Percentiles rank a stretch among this genome's conserved stretches.
These are phyloP conservation scores for Muscidifurax raptorellus DNA, from an alignment of 1,140 invertebrate species.

Conservation along the genomic window DNA sequence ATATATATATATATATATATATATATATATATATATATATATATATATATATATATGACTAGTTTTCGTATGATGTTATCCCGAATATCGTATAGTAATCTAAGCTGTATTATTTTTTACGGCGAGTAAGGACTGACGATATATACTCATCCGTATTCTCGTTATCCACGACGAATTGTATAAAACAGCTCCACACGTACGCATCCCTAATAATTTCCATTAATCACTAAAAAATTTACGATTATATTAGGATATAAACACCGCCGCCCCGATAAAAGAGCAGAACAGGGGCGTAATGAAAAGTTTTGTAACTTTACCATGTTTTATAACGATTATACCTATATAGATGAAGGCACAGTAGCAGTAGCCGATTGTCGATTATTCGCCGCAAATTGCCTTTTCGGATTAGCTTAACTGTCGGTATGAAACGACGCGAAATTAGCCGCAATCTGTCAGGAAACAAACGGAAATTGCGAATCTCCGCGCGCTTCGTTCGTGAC, in stretches of 20 bases:
- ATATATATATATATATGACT: no score
- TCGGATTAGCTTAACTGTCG: slow-evolving; percentile 46
- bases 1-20: no score
- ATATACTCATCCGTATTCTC: no score
- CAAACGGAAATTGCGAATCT: slow-evolving; percentile 45
- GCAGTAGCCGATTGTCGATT: slow-evolving; percentile 28
- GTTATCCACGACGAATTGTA: neutral
- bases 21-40: no score
- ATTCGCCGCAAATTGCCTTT: slow-evolving; percentile 45
- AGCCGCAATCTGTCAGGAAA: slow-evolving; percentile 39
- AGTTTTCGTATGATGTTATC: no score
- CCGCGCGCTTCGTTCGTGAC: neutral
- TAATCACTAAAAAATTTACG: neutral
- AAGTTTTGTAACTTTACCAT: slow-evolving; percentile 33
- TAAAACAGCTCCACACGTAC: neutral
- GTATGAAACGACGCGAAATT: slow-evolving; percentile 4
- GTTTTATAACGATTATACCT: neutral
- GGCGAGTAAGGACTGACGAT: no score
- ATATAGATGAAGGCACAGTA: no score
- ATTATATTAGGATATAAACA: no score
- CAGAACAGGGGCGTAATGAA: neutral
- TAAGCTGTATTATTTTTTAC: no score
- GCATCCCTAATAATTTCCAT: neutral
- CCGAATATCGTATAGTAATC: no score
- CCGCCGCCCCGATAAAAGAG: neutral